Evolutionary conservation across 1,140 invertebrate genomes (phyloP), one percentile per base, ranked within the genome.

Genomic region (Belonocnema kinseyi): DNA sequence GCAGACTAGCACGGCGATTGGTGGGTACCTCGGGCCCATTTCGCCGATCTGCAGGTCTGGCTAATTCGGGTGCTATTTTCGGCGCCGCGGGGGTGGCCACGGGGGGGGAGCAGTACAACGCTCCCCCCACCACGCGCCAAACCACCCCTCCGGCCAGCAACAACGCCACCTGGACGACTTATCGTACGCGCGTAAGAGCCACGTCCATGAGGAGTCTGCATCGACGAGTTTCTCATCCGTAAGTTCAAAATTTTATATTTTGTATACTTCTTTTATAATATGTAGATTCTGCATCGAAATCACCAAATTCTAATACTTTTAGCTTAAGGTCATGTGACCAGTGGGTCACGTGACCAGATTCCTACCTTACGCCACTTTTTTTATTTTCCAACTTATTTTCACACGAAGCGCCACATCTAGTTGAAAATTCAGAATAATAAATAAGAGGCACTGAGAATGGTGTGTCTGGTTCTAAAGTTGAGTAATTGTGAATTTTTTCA

Each of bases 221-320:
- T 80, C 88, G 90, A 54, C 89, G 90, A 74, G 90, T 91, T 76
- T 91, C 90, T 75, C 90, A 91, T 84, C 90, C 90, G 90, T 91
- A 79, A 91, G 90, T 91, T 46, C n/a, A 50, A 66, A 17, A 33
- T 76, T 61, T 72, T 79, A 66, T 58, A 71, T 73, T 61, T 81
- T 77, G 74, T 76, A 33, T 40, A 8, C 19, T 21, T 70, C 3
- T 76, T 50, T 71, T 52, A 50, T 14, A 61, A 53, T 51, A 46
- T 58, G 5, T 46, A 72, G 26, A 50, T 40, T 76, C 76, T 46
- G 72, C 26, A 40, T 52, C 52, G n/a, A 17, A 40, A 72, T 17
- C 51, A 71, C 54, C 2, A 5, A 46, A 17, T 14, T 58, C 56
- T 33, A 40, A 72, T 75, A 77, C 74, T 77, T 78, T 75, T 72